Base-by-base conservation (phyloP, 1,140 invertebrate species). In the Drosophila jambulina region DNA sequence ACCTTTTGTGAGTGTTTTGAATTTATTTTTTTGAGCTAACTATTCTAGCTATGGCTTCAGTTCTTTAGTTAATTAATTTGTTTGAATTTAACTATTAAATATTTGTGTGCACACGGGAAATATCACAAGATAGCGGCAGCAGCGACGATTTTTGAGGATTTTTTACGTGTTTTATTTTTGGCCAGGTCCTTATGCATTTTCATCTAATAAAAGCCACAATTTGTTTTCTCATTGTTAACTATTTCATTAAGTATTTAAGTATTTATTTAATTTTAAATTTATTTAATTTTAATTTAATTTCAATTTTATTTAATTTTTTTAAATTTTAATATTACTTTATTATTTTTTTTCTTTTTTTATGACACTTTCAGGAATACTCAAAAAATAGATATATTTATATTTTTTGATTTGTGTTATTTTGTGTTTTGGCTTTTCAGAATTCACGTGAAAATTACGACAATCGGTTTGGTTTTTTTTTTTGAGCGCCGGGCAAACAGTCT, bases 161-260 rank as follows among this genome's bases (percentile, higher is more conserved):
- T 91, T 87, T 91, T 91, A 72, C 90, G 85, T 60, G 90, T 87
- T 84, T 91, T 91, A 82, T 91, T 91, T 75, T 91, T 91, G 76
- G 90, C 75, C 72, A 91, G 64, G 75, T 91, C 82, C 78, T 91
- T 91, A 91, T 91, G 85, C 90, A 91, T 91, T 91, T 91, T 91
- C 84, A 91, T 91, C 69, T 82, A 67, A 58, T 87, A 71, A 64
- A 82, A 82, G 76, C 75, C 59, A 75, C 71, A 61, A 90, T 82
- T 82, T 67, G 38, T 43, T 82, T 48, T 32, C 38, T 67, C 84
- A 87, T 87, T 63, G 29, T 40, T 56, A 59, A 34, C 29, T 70
- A 54, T 48, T 48, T 36, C 10, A 71, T 48, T 70, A 21, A 34
- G 13, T 34, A 12, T 13, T 34, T 34, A 32, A 32, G 12, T 12